phyloP scores from a whole-genome alignment of 2,888 invertebrate genomes.

The Acanthosoma haemorrhoidale region DNA sequence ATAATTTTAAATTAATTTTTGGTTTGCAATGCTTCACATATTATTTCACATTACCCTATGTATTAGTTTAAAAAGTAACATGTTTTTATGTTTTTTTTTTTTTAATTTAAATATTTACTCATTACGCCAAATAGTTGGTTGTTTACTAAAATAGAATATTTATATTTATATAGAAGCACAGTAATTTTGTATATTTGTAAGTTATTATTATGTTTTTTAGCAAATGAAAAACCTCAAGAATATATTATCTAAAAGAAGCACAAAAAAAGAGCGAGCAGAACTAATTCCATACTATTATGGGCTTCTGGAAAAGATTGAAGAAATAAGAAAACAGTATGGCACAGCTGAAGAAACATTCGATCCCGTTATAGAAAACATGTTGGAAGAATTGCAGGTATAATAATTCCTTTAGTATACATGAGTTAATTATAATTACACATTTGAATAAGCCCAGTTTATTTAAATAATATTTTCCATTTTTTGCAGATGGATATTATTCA shows the following conservation, averaged over 20 bases:
- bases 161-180: too few relatives aligned
- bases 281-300: constrained; percentile 3
- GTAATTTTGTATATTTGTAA: too few relatives aligned
- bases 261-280: background rate
- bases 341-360: background rate
- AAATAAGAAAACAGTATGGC: background rate
- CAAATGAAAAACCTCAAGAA: background rate
- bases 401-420: background rate
- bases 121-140: too few relatives aligned
- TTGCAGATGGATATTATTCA: background rate
- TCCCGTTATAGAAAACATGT: constrained; percentile 17
- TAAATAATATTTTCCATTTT: background rate
- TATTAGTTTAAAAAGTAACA: too few relatives aligned
- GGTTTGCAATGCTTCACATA: too few relatives aligned
- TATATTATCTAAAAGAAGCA: background rate
- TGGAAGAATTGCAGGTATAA: constrained; percentile 18
- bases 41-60: too few relatives aligned
- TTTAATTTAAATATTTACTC: too few relatives aligned
- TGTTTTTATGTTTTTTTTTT: too few relatives aligned
- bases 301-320: background rate
- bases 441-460: background rate
- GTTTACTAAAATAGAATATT: too few relatives aligned
- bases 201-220: too few relatives aligned
- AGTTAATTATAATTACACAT: background rate
- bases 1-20: too few relatives aligned